Conservation (phyloP, 92 coral and sea anemone genomes). For the Epizoanthus scotinus region DNA sequence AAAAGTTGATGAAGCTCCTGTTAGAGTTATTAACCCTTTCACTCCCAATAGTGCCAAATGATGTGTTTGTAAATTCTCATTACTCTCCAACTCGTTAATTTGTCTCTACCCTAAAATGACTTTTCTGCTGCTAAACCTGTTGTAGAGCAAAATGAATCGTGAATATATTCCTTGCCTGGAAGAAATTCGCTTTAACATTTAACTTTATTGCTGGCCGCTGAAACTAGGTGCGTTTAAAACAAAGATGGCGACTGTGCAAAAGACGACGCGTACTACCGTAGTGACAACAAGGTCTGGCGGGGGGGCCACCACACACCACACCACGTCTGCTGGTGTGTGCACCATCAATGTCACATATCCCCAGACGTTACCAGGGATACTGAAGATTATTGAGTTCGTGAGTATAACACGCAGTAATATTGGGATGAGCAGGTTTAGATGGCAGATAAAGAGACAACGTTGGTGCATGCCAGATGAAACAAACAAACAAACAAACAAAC, state of each 20-base stretch:
- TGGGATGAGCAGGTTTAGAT: not conserved
- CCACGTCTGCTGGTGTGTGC: constrained; percentile 26
- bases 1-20: too few relatives aligned
- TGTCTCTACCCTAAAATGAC: too few relatives aligned
- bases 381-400: constrained; percentile 30
- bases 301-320: constrained; percentile 5
- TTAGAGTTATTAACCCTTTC: too few relatives aligned
- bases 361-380: constrained; percentile 22
- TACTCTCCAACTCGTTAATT: too few relatives aligned
- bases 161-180: not conserved
- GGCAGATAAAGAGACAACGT: not conserved
- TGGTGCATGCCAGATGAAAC: too few relatives aligned
- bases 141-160: too few relatives aligned
- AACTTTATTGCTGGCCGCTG: not conserved
- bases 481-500: too few relatives aligned
- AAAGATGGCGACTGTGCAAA: constrained; percentile 29
- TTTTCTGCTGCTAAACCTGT: too few relatives aligned
- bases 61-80: too few relatives aligned
- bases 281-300: constrained; percentile 26
- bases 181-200: too few relatives aligned
- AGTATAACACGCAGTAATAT: not conserved
- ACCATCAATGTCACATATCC: constrained; percentile 29
- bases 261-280: constrained; percentile 26
- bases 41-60: too few relatives aligned
- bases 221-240: too few relatives aligned